These are phyloP conservation scores for Biston stratarius DNA, from an alignment of 2,888 invertebrate species.

Conservation along the genomic window DNA sequence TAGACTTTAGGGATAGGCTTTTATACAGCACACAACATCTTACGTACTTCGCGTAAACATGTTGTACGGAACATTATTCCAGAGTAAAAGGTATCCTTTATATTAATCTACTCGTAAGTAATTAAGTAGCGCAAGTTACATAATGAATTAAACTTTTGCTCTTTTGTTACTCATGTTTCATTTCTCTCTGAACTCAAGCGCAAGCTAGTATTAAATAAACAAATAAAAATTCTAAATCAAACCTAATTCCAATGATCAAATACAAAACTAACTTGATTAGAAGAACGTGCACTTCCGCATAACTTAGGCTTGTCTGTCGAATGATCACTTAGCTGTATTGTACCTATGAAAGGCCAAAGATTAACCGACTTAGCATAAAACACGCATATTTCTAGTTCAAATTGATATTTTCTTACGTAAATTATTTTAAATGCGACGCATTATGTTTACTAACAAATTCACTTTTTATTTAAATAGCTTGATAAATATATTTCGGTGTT, in stretches of 20 bases:
- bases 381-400: conserved; percentile 53
- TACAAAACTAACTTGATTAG: conserved; percentile 68
- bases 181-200: no score
- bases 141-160: no score
- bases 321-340: conserved; percentile 68
- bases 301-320: conserved; percentile 49
- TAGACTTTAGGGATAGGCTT: no score
- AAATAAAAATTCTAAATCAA: conserved; percentile 32
- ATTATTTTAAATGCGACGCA: conserved; percentile 51
- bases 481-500: conserved; percentile 46
- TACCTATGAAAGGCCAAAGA: conserved; percentile 59
- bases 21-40: no score
- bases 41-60: no score
- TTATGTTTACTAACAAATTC: conserved; percentile 43
- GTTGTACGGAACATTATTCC: no score
- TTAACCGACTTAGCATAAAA: conserved; percentile 60
- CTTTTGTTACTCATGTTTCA: no score
- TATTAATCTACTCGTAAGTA: no score
- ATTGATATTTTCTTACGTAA: conserved; percentile 54
- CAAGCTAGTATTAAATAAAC: not conserved
- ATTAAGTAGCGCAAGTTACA: no score
- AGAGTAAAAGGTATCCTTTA: no score
- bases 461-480: conserved; percentile 43
- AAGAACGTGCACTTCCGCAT: conserved; percentile 71
- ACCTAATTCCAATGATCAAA: conserved; percentile 47